A percentile compares a stretch with the other conserved stretches of the same genome.
Evolutionary conservation across 1,140 invertebrate genomes (phyloP).

Genomic region (Manduca sexta): DNA sequence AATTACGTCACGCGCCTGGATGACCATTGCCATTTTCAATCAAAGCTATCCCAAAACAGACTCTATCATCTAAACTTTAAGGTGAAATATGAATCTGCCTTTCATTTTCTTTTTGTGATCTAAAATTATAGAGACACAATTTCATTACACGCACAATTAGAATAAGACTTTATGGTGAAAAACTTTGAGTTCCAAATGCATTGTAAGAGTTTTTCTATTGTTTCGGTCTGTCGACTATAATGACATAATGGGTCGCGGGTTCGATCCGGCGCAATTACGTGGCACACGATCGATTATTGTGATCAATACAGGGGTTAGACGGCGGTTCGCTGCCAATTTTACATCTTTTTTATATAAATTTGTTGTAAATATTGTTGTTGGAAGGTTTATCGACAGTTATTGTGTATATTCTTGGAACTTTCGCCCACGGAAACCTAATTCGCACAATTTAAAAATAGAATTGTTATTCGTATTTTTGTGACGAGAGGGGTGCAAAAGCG

Average conservation of each 20-base stretch:
- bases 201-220: slow-evolving; percentile 43
- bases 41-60: too few relatives aligned
- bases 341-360: slow-evolving; percentile 65
- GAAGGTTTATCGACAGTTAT: too few relatives aligned
- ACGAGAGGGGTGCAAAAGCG: too few relatives aligned
- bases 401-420: too few relatives aligned
- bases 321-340: slow-evolving; percentile 68
- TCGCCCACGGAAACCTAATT: too few relatives aligned
- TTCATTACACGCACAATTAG: not conserved
- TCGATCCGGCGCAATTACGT: slow-evolving; percentile 65
- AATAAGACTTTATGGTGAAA: not conserved
- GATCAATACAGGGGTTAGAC: slow-evolving; percentile 70
- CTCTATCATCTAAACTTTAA: too few relatives aligned
- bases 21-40: too few relatives aligned
- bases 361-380: slow-evolving; percentile 56
- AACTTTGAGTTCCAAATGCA: slow-evolving; percentile 15
- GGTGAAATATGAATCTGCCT: too few relatives aligned
- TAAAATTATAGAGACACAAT: not conserved
- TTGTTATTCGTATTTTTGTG: too few relatives aligned
- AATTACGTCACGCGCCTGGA: too few relatives aligned
- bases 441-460: too few relatives aligned
- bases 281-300: slow-evolving; percentile 72
- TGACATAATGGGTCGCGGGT: slow-evolving; percentile 67
- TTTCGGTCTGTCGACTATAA: slow-evolving; percentile 65
- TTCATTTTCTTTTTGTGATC: not conserved